Evolutionary conservation across 2,113 vertebrate genomes (phyloP), one percentile per base, ranked within the genome.

Genomic region (Rallus limicola): DNA sequence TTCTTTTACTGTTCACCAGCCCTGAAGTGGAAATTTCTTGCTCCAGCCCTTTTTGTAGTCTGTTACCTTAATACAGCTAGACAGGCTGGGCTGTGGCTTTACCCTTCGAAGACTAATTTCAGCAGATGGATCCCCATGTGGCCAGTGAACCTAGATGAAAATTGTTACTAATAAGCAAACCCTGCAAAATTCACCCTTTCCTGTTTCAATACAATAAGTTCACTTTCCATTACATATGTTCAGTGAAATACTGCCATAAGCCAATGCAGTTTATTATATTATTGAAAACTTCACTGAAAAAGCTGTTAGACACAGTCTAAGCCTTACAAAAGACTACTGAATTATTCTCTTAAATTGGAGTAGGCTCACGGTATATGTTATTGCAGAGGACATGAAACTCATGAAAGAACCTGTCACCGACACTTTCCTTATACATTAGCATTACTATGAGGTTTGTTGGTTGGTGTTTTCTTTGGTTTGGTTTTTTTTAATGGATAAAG

Each of bases 21-120:
- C 50, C 78, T 76, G 48, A 89, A 92, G 75, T 42, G 21, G 86
- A 91, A 95, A 92, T 93, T 78, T 81, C 65, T 90, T 91, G 34
- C 65, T 87, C n/a, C 19, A 79, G 40, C 17, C 42, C 15, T 89
- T 82, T 93, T 64, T 69, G 84, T 86, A 92, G 46, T 70, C 63
- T 75, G 42, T 78, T 94, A 81, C 44, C 38, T 89, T 92, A 87
- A 85, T 42, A 69, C 4, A 82, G 38, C 38, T 55, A 69, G 58
- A 79, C 69, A 91, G 62, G 21, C 38, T 58, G n/a, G 15, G 34
- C 52, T 81, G 34, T 44, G 74, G 28, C 33, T 89, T 85, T 92
- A 75, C 18, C 48, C 16, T 75, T 71, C 2, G 6, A 86, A 84
- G 83, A 64, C 53, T 76, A 68, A 91, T 83, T 91, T 95, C 74